phyloP scores from a whole-genome alignment of 1,140 invertebrate genomes.

The Anthonomus grandis region DNA sequence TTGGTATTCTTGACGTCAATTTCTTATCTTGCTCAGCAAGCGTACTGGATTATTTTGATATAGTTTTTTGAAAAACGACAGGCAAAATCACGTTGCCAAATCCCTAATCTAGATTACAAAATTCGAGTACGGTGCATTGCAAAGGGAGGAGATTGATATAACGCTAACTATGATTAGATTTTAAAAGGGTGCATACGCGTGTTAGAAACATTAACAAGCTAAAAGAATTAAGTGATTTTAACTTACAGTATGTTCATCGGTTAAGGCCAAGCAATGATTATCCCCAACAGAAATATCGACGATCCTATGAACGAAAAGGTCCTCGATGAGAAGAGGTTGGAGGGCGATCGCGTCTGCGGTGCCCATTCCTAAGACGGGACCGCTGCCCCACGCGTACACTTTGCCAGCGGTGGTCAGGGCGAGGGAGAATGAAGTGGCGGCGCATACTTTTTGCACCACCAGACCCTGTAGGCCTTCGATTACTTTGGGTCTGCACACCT shows the following conservation, averaged over 20 bases:
- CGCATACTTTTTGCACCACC: conserved; percentile 59
- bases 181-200: too few relatives aligned
- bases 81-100: too few relatives aligned
- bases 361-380: conserved; percentile 58
- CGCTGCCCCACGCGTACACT: conserved; percentile 62
- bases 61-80: too few relatives aligned
- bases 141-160: too few relatives aligned
- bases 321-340: conserved; percentile 51
- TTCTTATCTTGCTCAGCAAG: too few relatives aligned
- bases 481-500: conserved; percentile 59
- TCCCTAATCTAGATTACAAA: too few relatives aligned
- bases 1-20: too few relatives aligned
- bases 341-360: conserved; percentile 56
- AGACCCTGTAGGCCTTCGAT: conserved; percentile 62
- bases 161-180: too few relatives aligned
- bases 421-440: conserved; percentile 59
- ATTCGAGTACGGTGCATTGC: too few relatives aligned
- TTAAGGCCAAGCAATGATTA: conserved; percentile 60
- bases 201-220: too few relatives aligned
- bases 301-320: conserved; percentile 45
- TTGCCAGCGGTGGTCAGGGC: conserved; percentile 59
- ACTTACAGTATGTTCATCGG: conserved; percentile 50
- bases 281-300: conserved; percentile 57
- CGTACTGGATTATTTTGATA: too few relatives aligned
- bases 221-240: too few relatives aligned